Evolutionary conservation across 2,113 vertebrate species (phyloP).

Genomic region (Buteo buteo): DNA sequence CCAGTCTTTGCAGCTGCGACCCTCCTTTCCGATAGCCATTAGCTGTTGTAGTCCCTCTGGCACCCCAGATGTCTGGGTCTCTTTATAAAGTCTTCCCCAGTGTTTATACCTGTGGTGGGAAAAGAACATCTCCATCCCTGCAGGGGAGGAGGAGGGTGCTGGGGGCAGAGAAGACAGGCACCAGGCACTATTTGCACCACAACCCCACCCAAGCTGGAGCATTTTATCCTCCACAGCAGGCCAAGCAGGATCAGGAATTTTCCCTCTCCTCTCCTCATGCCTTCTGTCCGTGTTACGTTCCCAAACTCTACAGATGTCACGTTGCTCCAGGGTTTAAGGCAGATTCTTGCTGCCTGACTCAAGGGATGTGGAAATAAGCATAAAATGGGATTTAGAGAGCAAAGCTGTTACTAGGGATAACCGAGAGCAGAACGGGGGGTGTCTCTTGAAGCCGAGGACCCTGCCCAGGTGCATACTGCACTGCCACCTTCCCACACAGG

Average conservation of each 20-base stretch:
- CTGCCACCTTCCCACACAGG: not conserved
- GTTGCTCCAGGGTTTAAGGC: not conserved
- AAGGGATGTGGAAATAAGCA: constrained; percentile 30
- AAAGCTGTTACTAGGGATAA: not conserved
- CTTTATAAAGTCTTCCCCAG: not conserved
- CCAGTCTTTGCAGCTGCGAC: rapidly evolving
- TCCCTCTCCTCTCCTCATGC: not conserved
- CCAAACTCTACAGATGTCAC: not conserved
- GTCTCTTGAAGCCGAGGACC: not conserved
- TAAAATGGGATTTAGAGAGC: constrained; percentile 42
- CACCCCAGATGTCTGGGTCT: not conserved
- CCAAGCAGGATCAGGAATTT: not conserved
- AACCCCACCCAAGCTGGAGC: not conserved
- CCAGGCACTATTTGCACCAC: not conserved
- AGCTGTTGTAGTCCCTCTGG: not conserved
- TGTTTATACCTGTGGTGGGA: rapidly evolving
- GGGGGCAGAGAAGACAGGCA: not conserved
- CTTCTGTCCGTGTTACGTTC: not conserved
- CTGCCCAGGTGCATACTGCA: not conserved
- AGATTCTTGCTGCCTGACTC: constrained; percentile 1
- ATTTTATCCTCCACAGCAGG: not conserved
- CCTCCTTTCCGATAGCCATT: not conserved
- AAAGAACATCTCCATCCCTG: rapidly evolving
- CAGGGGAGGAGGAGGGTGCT: not conserved
- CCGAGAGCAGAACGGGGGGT: not conserved